phyloP scores from a whole-genome alignment of 35 echinoderm and acorn worm species.

The Acanthaster planci region DNA sequence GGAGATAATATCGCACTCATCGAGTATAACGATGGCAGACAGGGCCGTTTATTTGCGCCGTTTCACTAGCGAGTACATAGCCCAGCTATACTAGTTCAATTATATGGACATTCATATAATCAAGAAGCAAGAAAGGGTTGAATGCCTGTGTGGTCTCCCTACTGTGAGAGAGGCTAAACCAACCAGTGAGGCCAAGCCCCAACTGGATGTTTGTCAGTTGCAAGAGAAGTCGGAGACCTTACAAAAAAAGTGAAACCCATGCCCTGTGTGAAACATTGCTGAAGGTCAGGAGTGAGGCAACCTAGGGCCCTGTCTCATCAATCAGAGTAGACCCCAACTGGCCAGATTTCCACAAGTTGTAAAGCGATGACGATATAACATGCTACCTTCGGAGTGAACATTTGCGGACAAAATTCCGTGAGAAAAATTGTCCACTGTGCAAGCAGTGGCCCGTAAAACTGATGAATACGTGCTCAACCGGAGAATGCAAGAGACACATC shows the following conservation, averaged over 20 bases:
- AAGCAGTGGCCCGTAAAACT: background rate
- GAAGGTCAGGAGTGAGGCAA: too few relatives aligned
- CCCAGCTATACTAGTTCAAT: background rate
- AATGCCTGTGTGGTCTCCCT: too few relatives aligned
- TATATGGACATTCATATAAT: slow-evolving; percentile 17
- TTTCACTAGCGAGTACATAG: background rate
- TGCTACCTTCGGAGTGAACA: background rate
- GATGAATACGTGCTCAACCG: slow-evolving; percentile 8
- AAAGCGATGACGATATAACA: background rate
- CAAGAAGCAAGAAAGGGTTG: slow-evolving; percentile 33
- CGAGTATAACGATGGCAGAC: background rate
- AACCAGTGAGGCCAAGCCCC: too few relatives aligned
- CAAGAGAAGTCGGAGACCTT: too few relatives aligned
- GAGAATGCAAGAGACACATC: background rate
- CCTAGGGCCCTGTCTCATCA: too few relatives aligned
- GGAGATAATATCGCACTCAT: too few relatives aligned
- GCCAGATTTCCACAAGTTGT: background rate
- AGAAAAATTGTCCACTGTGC: background rate
- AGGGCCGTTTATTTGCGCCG: background rate
- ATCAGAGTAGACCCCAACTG: too few relatives aligned
- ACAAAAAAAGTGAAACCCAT: too few relatives aligned
- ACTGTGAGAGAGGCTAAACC: too few relatives aligned
- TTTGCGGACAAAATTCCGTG: background rate
- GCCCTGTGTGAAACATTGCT: too few relatives aligned
- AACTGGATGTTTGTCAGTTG: too few relatives aligned